phyloP scores from a whole-genome alignment of 2,888 invertebrate species.

The Sarcophaga caerulescens region DNA sequence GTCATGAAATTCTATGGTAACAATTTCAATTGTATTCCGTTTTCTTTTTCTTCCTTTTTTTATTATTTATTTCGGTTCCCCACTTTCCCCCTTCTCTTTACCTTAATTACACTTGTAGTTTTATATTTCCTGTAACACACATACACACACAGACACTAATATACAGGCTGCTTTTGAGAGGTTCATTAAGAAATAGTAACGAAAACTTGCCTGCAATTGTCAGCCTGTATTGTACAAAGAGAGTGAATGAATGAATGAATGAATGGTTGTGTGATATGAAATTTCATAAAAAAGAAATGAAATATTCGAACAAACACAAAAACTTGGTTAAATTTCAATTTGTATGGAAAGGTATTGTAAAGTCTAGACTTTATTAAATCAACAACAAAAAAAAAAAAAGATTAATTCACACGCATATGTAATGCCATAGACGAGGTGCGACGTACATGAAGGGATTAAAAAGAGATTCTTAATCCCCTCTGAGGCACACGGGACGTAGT shows the following conservation, averaged over 20 bases:
- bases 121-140: background rate
- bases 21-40: constrained; percentile 20
- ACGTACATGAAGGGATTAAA: no score
- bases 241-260: background rate
- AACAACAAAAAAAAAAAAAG: background rate
- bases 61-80: background rate
- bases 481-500: no score
- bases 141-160: no score
- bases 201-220: constrained; percentile 1
- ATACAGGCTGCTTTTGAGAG: constrained; percentile 37
- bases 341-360: background rate
- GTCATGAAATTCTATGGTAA: constrained; percentile 55
- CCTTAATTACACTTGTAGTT: background rate
- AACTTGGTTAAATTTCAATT: no score
- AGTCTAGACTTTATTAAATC: background rate
- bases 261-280: background rate
- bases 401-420: no score
- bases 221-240: background rate
- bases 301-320: no score
- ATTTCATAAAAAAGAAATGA: no score
- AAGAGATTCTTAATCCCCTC: no score
- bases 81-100: background rate
- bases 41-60: background rate
- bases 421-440: no score
- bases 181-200: constrained; percentile 38